Evolutionary conservation across 1,140 invertebrate genomes (phyloP), one percentile per base, ranked within the genome.

Genomic region (Campoletis sonorensis): DNA sequence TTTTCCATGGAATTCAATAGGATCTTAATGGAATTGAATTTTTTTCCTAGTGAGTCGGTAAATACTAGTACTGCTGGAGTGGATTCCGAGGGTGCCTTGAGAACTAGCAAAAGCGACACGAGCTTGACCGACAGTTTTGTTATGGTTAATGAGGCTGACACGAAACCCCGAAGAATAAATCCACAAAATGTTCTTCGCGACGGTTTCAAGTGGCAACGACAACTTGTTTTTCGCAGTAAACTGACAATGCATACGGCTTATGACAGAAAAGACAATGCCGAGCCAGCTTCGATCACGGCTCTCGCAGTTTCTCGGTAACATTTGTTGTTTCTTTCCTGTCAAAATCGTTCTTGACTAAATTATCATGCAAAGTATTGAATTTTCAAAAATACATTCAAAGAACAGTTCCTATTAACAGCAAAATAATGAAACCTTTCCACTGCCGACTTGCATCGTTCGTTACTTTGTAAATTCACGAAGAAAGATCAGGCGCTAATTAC

Each of bases 201-300:
- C 84, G 95, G 95, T 67, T 97, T 97, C 88, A 96, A 96, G 84
- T 99, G 98, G 98, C 95, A 96, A 89, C 94, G 97, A 84, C 97
- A 98, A 89, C 93, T 99, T 76, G 95, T 99, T 72, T 98, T 99
- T 89, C 94, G 98, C 86, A 98, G 97, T 87, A 99, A 99, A 93
- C 93, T 99, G 81, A 99, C 98, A 18, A 99, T 99, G 98, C 98
- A 99, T 90, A 99, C 98, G 82, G 98, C 98, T 37, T 99, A 98
- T 90, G 98, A 99, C 93, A 93, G 98, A 26, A 97, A 98, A 88
- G 98, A 99, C 92, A 99, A 99, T 93, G 95, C 96, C 0, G 97
- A 98, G 90, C 98, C 98, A 64, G 98, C 98, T 33, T 97, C 98
- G 71, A 97, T 99, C 84, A 99, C 98, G 27, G 96, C 98, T 64